Base-by-base conservation (phyloP, 2,797 vertebrate genomes). In the Poeciliopsis gracilis region DNA sequence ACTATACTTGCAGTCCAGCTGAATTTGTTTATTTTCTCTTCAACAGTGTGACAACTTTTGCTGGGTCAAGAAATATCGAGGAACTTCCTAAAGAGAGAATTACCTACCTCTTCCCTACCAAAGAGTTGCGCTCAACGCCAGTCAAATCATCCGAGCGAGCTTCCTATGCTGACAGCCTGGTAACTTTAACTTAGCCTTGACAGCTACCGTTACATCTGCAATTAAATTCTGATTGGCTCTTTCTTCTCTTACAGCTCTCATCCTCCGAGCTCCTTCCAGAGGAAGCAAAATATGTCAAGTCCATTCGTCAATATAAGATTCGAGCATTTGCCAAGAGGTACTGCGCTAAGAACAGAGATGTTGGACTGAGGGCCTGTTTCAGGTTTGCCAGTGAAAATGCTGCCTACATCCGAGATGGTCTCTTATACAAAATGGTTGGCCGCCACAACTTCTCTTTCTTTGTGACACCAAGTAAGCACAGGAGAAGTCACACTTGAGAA, bases 41-140 rank as follows among this genome's bases (percentile, higher is more conserved):
- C 55, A 90, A 93, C 87, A 97, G 97, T 41, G 86, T 96, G 77
- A 93, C 96, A 16, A 95, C 95, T 71, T 76, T 93, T 92, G 96
- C 95, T 82, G 77, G 97, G 45, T 90, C 92, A 83, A 96, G 95
- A 91, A 96, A 97, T 80, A 78, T 93, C 75, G 96, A 95, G 84
- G 93, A 97, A 57, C 80, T 92, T 18, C 46, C 85, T 84, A 79
- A 74, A 63, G 93, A 91, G 67, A 96, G 73, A 87, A 92, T 78
- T 51, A 95, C 87, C 23, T 91, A 95, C 13, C 79, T 98, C 53
- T 87, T 97, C 53, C 94, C 95, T 18, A 77, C 3, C 46, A 69
- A 85, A 73, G 7, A 30, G 70, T 63, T 83, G 20, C n/a, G 2
- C 12, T 47, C 41, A 71, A 79, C 89, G 43, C 86, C 88, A 72